Conservation (phyloP, 2,113 vertebrate species). For the Argyrosomus japonicus region DNA sequence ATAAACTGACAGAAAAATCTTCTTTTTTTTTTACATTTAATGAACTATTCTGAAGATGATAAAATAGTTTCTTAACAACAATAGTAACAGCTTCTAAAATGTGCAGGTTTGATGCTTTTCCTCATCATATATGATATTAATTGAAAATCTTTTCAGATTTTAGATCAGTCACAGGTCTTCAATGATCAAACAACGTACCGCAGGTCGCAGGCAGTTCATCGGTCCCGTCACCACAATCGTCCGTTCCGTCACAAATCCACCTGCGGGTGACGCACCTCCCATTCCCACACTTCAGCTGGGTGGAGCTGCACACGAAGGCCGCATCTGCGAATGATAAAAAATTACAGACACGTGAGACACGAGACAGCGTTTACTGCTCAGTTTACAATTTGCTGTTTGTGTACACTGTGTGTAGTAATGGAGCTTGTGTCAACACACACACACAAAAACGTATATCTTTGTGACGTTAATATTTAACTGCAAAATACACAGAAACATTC, state of each 20-base stretch:
- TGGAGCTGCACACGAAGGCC: conserved; percentile 69
- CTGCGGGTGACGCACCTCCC: conserved; percentile 84
- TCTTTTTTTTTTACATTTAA: too few species aligned
- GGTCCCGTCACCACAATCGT: conserved; percentile 87
- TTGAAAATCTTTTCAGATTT: background rate
- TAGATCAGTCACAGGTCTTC: background rate
- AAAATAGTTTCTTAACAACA: background rate
- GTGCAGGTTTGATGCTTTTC: background rate
- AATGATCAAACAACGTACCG: conserved; percentile 76
- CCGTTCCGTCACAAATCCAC: conserved; percentile 88
- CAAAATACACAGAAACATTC: conserved; percentile 33
- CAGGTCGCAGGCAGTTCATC: conserved; percentile 86
- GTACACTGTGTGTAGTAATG: background rate
- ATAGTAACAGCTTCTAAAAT: background rate
- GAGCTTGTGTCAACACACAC: conserved; percentile 20
- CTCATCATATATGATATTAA: background rate
- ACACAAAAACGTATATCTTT: background rate
- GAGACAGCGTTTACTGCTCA: conserved; percentile 13
- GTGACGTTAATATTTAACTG: conserved; percentile 57
- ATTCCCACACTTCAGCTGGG: conserved; percentile 84
- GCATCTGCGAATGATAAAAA: conserved; percentile 62
- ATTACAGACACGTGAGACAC: background rate
- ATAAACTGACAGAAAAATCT: background rate
- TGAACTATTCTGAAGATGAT: background rate
- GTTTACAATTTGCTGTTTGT: background rate